Percentiles rank a stretch among this genome's conserved stretches.
These are phyloP conservation scores for Tachuris rubrigastra DNA, from an alignment of 2,113 vertebrate species.

Conservation along the genomic window DNA sequence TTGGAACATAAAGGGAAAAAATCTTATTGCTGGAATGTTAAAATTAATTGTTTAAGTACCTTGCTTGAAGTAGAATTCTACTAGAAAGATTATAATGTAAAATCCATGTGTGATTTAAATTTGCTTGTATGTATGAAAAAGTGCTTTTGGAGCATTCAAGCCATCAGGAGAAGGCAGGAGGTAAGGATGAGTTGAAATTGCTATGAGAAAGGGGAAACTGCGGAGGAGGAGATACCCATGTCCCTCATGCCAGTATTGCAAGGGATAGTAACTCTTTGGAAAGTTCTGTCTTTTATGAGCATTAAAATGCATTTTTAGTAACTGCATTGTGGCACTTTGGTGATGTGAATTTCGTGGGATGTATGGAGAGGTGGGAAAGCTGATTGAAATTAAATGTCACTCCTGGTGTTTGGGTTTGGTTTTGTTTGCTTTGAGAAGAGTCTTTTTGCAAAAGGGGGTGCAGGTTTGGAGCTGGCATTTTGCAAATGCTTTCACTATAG, in stretches of 20 bases:
- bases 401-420: neutral
- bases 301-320: neutral
- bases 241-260: accelerated
- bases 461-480: neutral
- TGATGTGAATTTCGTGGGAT: neutral
- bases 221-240: accelerated
- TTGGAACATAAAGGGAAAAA: slow-evolving; percentile 66
- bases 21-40: slow-evolving; percentile 52
- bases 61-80: slow-evolving; percentile 53
- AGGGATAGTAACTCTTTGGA: neutral
- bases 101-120: slow-evolving; percentile 43
- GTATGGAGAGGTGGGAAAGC: neutral
- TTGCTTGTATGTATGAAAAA: neutral
- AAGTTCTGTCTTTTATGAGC: neutral
- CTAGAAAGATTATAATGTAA: slow-evolving; percentile 30
- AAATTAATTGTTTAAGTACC: slow-evolving; percentile 68
- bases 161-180: neutral
- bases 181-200: neutral
- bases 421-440: neutral
- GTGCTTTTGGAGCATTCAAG: neutral
- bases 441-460: neutral
- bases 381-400: neutral
- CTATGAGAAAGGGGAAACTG: neutral
- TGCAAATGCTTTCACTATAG: neutral
- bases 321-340: neutral